phyloP scores from a whole-genome alignment of 2,888 invertebrate genomes.

The Ethmia dodecea region DNA sequence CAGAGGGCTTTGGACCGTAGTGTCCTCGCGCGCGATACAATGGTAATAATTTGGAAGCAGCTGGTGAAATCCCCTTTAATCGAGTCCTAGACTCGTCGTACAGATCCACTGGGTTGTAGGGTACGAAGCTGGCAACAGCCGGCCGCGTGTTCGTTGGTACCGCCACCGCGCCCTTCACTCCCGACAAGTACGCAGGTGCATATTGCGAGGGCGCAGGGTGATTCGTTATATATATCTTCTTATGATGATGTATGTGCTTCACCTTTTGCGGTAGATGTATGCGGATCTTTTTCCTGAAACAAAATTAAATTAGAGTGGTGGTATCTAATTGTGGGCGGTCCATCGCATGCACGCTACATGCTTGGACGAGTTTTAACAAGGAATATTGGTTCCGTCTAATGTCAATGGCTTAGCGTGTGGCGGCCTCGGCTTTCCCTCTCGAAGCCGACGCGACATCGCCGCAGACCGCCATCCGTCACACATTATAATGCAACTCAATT shows the following conservation, averaged over 20 bases:
- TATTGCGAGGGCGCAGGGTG: conserved; percentile 66
- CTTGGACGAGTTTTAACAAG: conserved; percentile 31
- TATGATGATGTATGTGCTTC: conserved; percentile 75
- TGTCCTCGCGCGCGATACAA: conserved; percentile 66
- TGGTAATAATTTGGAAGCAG: conserved; percentile 59
- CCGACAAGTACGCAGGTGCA: conserved; percentile 65
- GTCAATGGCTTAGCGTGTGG: conserved; percentile 63
- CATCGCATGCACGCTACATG: conserved; percentile 48
- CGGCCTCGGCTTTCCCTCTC: conserved; percentile 63
- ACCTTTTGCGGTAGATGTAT: conserved; percentile 76
- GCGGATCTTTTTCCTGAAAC: conserved; percentile 76
- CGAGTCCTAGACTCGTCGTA: conserved; percentile 48
- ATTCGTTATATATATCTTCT: conserved; percentile 73
- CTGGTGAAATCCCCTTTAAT: conserved; percentile 33
- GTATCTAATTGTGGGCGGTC: conserved; percentile 32
- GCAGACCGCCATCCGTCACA: conserved; percentile 32
- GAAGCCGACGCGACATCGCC: conserved; percentile 31
- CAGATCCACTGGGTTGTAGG: conserved; percentile 50
- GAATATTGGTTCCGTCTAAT: conserved; percentile 49
- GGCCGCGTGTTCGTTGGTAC: conserved; percentile 54
- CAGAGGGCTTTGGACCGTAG: conserved; percentile 58
- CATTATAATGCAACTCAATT: conserved; percentile 35
- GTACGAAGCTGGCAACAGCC: conserved; percentile 45
- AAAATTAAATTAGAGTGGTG: conserved; percentile 47
- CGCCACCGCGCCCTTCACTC: conserved; percentile 58